These are phyloP conservation scores for Eristalis arbustorum DNA, from an alignment of 2,888 invertebrate genomes.

Conservation along the genomic window DNA sequence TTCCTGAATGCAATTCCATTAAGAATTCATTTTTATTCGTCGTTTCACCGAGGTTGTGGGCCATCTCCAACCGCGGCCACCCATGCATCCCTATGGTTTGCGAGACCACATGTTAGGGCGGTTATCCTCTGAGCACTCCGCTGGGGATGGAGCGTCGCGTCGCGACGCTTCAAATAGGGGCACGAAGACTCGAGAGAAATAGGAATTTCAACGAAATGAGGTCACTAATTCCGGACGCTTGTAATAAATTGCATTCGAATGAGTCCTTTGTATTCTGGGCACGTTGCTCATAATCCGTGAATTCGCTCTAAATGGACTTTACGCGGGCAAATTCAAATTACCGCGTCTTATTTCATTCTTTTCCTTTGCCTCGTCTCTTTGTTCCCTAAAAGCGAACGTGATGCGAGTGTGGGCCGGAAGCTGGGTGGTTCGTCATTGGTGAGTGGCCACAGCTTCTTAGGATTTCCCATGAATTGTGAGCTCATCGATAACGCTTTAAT, in stretches of 20 bases:
- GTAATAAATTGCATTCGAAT: conserved; percentile 41
- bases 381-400: not conserved
- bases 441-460: not conserved
- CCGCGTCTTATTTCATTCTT: not conserved
- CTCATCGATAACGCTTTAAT: not conserved
- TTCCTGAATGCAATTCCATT: conserved; percentile 24
- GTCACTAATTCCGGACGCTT: conserved; percentile 26
- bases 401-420: not conserved
- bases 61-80: not conserved
- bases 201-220: conserved; percentile 26
- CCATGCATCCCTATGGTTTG: not conserved
- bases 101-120: conserved; percentile 6
- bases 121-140: conserved; percentile 10
- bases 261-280: conserved; percentile 39
- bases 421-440: not conserved
- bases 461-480: not conserved
- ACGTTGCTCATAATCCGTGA: conserved; percentile 55
- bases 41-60: not conserved
- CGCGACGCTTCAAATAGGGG: not conserved
- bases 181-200: not conserved
- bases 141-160: not conserved
- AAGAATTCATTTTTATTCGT: conserved; percentile 30
- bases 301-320: conserved; percentile 37
- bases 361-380: not conserved
- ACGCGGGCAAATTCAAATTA: conserved; percentile 44